These are phyloP conservation scores for Diglossa cyanea DNA, from an alignment of 2,797 vertebrate species.

Conservation along the genomic window DNA sequence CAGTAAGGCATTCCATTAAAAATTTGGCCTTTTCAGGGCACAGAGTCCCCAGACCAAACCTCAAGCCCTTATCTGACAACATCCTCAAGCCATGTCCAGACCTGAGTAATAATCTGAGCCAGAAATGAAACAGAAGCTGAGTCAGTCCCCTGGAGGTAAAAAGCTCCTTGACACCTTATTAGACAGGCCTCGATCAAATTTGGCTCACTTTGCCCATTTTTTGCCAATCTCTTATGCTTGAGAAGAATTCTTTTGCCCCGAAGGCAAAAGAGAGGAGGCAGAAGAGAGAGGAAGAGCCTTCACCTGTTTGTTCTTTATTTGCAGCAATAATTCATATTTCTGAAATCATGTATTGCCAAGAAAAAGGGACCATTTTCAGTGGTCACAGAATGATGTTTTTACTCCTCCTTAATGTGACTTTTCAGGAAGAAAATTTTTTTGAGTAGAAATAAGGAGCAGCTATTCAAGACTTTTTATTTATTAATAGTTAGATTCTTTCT, in stretches of 20 bases:
- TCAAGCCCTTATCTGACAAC: not conserved
- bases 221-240: not conserved
- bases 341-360: conserved; percentile 25
- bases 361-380: conserved; percentile 13
- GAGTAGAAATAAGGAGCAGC: conserved; percentile 16
- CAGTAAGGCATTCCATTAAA: not conserved
- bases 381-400: not conserved
- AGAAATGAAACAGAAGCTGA: not conserved
- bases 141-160: not conserved
- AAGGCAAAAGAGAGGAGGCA: not conserved
- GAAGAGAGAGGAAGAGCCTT: not conserved
- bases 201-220: not conserved
- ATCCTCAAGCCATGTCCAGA: not conserved
- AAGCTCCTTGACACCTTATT: not conserved
- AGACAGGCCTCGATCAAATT: not conserved
- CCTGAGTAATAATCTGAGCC: not conserved
- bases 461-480: conserved; percentile 43
- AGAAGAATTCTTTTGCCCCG: not conserved
- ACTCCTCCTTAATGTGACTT: not conserved
- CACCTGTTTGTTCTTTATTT: conserved; percentile 33
- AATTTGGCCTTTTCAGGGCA: not conserved
- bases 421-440: conserved; percentile 16
- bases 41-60: not conserved
- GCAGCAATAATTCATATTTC: not conserved
- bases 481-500: conserved; percentile 56